Evolutionary conservation across 2,797 vertebrate species (phyloP).

Genomic region (Peromyscus eremicus): DNA sequence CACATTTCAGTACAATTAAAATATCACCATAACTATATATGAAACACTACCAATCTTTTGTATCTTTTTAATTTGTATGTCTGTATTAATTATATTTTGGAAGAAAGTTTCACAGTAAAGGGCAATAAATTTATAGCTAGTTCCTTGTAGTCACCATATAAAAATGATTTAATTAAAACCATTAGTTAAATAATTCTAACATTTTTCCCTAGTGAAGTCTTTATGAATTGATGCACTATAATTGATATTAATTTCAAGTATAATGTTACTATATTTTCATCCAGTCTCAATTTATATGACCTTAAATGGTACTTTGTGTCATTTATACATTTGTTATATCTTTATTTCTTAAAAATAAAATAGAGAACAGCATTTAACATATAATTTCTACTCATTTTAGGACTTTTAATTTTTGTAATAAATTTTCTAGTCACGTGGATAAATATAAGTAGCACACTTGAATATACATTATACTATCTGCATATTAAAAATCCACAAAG

Average conservation of each 20-base stretch:
- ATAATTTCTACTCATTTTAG: conserved; percentile 6
- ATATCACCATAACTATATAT: no score
- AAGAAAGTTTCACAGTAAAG: conserved; percentile 8
- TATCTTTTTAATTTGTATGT: background rate
- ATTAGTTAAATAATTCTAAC: background rate
- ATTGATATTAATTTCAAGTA: background rate
- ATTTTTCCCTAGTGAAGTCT: background rate
- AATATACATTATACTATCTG: background rate
- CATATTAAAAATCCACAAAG: background rate
- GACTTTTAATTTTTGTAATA: conserved; percentile 10
- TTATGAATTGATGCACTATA: background rate
- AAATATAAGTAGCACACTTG: background rate
- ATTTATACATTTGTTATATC: background rate
- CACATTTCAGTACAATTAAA: no score
- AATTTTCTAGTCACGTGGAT: background rate
- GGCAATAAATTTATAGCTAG: background rate
- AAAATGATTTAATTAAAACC: conserved; percentile 22
- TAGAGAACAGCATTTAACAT: background rate
- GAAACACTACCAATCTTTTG: background rate
- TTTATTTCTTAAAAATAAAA: background rate
- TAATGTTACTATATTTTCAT: background rate
- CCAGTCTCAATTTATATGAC: background rate
- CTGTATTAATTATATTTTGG: background rate
- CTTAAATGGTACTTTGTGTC: background rate
- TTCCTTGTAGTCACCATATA: background rate